Evolutionary conservation across 2,113 vertebrate species (phyloP).

Genomic region (Boulengeromyrus knoepffleri): DNA sequence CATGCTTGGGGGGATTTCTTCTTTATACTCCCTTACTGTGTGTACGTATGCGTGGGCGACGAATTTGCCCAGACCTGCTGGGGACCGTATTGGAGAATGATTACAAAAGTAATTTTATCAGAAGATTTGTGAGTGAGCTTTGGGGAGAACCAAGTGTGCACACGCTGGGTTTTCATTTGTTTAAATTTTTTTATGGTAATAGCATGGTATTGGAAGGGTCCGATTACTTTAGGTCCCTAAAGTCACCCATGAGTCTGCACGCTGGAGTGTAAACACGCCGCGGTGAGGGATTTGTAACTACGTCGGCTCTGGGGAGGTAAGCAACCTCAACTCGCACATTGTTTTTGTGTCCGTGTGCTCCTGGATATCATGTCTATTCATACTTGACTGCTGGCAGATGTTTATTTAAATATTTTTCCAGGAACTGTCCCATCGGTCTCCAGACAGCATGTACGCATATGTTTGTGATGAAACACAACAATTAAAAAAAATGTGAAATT

Average conservation of each 20-base stretch:
- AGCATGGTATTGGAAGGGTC: background rate
- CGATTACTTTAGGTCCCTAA: background rate
- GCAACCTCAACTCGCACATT: background rate
- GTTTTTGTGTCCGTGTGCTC: background rate
- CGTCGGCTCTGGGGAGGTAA: background rate
- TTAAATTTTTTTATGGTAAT: background rate
- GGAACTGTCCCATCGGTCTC: background rate
- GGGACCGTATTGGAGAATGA: background rate
- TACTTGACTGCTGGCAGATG: background rate
- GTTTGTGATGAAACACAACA: background rate
- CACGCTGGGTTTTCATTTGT: background rate
- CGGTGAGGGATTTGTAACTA: background rate
- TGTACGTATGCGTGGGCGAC: background rate
- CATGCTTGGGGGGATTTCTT: background rate
- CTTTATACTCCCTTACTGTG: background rate
- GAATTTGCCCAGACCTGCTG: background rate
- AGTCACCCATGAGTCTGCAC: background rate
- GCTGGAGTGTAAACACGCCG: background rate
- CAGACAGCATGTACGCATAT: background rate
- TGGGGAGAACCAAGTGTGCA: background rate
- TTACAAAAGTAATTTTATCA: background rate
- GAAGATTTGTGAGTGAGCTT: background rate
- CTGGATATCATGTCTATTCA: background rate
- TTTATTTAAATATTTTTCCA: background rate
- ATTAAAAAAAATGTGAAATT: background rate